Evolutionary conservation across 2,888 invertebrate genomes (phyloP).

Genomic region (Cryptophagus acutangulus): DNA sequence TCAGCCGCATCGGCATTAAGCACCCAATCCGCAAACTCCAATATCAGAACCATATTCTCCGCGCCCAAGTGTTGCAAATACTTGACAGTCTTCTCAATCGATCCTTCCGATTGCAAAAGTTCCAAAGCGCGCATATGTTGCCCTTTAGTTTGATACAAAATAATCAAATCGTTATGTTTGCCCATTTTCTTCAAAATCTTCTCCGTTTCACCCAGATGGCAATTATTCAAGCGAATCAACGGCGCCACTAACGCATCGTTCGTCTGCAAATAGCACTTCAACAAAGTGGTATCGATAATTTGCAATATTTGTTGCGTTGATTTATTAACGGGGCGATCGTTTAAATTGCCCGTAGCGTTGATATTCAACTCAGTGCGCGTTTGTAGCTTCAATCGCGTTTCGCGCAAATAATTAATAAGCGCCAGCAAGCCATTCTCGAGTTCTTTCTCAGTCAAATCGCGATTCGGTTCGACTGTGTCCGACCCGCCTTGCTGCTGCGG

Average conservation of each 20-base stretch:
- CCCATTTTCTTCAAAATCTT: conserved; percentile 78
- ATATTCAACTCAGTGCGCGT: conserved; percentile 42
- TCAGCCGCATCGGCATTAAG: conserved; percentile 80
- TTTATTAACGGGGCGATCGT: conserved; percentile 48
- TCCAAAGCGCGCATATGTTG: conserved; percentile 90
- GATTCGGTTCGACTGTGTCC: conserved; percentile 42
- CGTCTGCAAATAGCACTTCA: conserved; percentile 96
- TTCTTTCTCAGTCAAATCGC: conserved; percentile 74
- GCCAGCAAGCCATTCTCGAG: conserved; percentile 83
- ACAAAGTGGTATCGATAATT: conserved; percentile 92
- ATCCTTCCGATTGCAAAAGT: conserved; percentile 75
- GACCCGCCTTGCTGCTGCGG: conserved; percentile 45
- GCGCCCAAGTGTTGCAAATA: conserved; percentile 86
- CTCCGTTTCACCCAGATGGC: conserved; percentile 91
- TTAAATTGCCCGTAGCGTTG: conserved; percentile 43
- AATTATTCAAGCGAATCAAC: conserved; percentile 83
- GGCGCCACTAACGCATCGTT: conserved; percentile 94
- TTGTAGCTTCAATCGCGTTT: conserved; percentile 60
- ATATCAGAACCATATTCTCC: conserved; percentile 69
- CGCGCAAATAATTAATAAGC: conserved; percentile 83
- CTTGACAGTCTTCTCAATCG: conserved; percentile 77
- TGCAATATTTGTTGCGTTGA: conserved; percentile 69
- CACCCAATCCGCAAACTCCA: conserved; percentile 93
- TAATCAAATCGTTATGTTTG: conserved; percentile 89
- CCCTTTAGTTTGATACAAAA: conserved; percentile 91